Conservation (phyloP, 2,888 invertebrate species). For the Euzophera pinguis region DNA sequence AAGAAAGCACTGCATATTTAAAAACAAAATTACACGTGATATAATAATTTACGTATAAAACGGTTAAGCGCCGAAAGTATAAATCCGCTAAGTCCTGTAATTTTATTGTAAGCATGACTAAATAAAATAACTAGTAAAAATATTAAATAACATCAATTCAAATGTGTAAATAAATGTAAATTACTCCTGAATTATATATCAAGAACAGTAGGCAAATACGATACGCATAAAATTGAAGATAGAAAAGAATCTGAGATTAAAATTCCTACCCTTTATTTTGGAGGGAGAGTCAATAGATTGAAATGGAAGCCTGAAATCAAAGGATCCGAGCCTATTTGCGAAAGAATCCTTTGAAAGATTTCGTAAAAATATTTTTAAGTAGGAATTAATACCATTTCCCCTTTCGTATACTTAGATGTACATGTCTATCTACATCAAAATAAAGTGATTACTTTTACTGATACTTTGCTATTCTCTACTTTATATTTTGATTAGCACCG, state of each 20-base stretch:
- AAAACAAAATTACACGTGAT: too few species aligned
- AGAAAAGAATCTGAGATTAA: slow-evolving; percentile 47
- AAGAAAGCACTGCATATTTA: too few species aligned
- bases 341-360: slow-evolving; percentile 35
- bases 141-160: not conserved
- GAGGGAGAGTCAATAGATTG: slow-evolving; percentile 50
- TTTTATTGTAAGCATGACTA: too few species aligned
- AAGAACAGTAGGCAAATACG: slow-evolving; percentile 20
- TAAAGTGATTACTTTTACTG: too few species aligned
- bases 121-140: not conserved
- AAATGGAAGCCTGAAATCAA: slow-evolving; percentile 55
- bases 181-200: not conserved
- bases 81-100: too few species aligned
- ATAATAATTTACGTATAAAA: too few species aligned
- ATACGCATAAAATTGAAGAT: slow-evolving; percentile 24
- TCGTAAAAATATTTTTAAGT: slow-evolving; percentile 21
- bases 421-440: too few species aligned
- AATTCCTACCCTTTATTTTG: slow-evolving; percentile 57
- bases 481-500: too few species aligned
- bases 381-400: slow-evolving; percentile 21
- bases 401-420: not conserved
- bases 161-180: slow-evolving; percentile 9
- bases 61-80: too few species aligned
- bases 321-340: slow-evolving; percentile 39
- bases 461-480: too few species aligned